Evolutionary conservation across 2,113 vertebrate species (phyloP).

Genomic region (Oceanodroma tethys): DNA sequence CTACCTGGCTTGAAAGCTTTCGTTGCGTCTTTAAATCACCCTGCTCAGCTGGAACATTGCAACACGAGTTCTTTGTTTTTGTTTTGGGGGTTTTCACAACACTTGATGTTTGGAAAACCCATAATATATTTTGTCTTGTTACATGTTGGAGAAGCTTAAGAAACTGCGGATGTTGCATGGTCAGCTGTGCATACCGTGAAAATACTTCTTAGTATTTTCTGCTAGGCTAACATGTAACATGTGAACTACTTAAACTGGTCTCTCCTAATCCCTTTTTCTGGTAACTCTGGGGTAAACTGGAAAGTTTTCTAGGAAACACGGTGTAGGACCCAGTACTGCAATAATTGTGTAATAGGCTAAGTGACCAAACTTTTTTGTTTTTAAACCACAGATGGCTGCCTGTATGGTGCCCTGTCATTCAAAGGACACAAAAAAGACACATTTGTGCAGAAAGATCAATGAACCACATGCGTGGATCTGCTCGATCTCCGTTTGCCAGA

Average conservation of each 20-base stretch:
- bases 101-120: neutral
- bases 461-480: neutral
- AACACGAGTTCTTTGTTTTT: neutral
- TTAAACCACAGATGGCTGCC: neutral
- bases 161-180: fast-evolving
- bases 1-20: constrained; percentile 39
- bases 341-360: neutral
- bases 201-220: neutral
- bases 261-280: neutral
- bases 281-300: neutral
- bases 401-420: neutral
- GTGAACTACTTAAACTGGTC: neutral
- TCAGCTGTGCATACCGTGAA: neutral
- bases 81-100: neutral
- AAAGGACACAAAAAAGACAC: neutral
- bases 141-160: neutral
- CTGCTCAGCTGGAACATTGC: constrained; percentile 3
- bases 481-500: neutral
- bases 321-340: neutral
- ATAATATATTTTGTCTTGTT: neutral
- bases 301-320: neutral
- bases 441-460: neutral
- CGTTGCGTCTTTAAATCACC: neutral
- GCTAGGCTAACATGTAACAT: neutral
- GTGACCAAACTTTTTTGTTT: neutral